phyloP scores from a whole-genome alignment of 1,140 invertebrate species.

The Acyrthosiphon pisum region DNA sequence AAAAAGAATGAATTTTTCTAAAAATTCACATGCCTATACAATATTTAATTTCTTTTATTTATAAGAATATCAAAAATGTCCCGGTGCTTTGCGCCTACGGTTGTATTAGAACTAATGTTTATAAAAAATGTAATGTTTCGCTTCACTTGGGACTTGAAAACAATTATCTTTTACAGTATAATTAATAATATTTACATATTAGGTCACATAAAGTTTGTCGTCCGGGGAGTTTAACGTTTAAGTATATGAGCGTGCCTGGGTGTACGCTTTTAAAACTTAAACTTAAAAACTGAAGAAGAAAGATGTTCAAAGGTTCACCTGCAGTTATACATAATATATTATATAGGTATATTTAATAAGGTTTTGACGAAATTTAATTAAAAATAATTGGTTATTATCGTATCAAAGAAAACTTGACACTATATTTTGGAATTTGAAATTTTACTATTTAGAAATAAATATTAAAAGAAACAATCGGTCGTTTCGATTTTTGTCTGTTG shows the following conservation, averaged over 20 bases:
- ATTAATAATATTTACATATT: constrained; percentile 14
- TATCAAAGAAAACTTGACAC: not conserved
- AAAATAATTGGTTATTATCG: not conserved
- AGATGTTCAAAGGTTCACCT: not conserved
- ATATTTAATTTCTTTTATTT: too few relatives aligned
- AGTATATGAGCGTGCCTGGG: not conserved
- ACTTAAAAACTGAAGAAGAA: not conserved
- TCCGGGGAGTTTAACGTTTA: not conserved
- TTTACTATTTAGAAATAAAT: too few relatives aligned
- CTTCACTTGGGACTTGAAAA: not conserved
- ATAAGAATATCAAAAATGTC: too few relatives aligned
- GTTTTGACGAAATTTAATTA: not conserved
- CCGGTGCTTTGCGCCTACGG: too few relatives aligned
- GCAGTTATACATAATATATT: not conserved
- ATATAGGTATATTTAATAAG: not conserved
- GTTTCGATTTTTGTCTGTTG: not conserved
- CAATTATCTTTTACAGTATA: not conserved
- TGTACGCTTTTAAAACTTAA: not conserved
- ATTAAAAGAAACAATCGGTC: not conserved
- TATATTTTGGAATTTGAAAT: not conserved
- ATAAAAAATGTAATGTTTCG: not conserved
- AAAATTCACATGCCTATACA: too few relatives aligned
- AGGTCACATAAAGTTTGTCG: not conserved
- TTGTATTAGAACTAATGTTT: not conserved
- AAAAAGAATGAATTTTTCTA: too few relatives aligned